Base-by-base conservation (phyloP, 2,797 vertebrate species). In the Hoplostethus mediterraneus region DNA sequence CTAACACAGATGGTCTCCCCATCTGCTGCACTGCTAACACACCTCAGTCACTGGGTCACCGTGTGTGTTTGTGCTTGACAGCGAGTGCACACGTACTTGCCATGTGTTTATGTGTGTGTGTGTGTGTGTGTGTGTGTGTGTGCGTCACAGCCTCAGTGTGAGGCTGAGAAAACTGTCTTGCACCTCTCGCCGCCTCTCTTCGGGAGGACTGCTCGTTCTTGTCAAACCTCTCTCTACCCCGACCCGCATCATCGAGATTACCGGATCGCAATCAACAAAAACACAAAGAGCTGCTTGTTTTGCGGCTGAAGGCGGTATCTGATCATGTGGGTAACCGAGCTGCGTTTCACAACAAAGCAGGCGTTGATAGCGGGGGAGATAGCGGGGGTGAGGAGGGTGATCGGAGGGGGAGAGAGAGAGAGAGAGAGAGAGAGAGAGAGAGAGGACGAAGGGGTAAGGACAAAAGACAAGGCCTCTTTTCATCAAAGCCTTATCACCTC, bases 1-100 rank as follows among this genome's bases (percentile, higher is more conserved):
- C 79, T 65, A 74, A 83, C 89, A 81, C 90, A 90, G 90, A 88
- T 91, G 90, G 89, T 74, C 71, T 66, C 48, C 61, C 88, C 89
- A 89, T 92, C 88, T 90, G 89, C 80, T 59, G 17, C 79, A 42
- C 73, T 49, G 75, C 75, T 31, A 80, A 82, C 67, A 48, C 84
- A 79, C 80, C 84, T 84, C 77, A 72, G 77, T 85, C 87, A 79
- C 63, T 64, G 79, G 80, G 77, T 86, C 81, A 81, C 67, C 2
- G 57, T 68, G 79, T 68, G 73, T 68, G 40, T 74, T 67, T 82
- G 71, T 53, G 54, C 61, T 61, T 56, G 31, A 38, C 78, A 48
- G 67, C 10, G 36, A 47, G 40, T 47, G 51, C 72, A 59, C 55
- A 57, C 13, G 56, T n/a, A 33, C 3, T 62, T 16, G 30, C 25